A percentile compares a stretch with the other conserved stretches of the same genome.
phyloP scores from a whole-genome alignment of 2,888 invertebrate species.

The Asteroscopus sphinx region DNA sequence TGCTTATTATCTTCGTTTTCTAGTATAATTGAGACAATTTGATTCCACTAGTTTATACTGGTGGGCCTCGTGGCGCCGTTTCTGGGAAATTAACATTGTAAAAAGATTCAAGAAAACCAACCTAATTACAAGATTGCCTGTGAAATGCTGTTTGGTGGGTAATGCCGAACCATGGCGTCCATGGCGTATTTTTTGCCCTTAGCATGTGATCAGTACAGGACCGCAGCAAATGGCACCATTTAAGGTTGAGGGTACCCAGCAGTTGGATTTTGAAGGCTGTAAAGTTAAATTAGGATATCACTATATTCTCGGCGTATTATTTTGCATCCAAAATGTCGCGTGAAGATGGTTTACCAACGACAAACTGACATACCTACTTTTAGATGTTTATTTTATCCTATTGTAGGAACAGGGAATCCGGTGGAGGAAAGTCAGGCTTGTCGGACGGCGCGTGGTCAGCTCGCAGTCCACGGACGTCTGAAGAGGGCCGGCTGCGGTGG shows the following conservation, averaged over 20 bases:
- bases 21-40: slow-evolving; percentile 12
- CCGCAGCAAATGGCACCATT: no score
- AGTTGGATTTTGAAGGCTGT: no score
- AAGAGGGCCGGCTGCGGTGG: slow-evolving; percentile 93
- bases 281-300: no score
- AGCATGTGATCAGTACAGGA: no score
- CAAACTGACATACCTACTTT: neutral
- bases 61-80: neutral
- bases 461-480: slow-evolving; percentile 78
- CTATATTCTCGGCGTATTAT: no score
- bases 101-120: no score
- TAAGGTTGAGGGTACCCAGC: no score
- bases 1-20: slow-evolving; percentile 16
- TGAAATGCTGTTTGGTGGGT: no score
- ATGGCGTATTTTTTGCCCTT: no score
- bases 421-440: slow-evolving; percentile 66
- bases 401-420: slow-evolving; percentile 66
- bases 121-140: neutral
- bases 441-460: slow-evolving; percentile 79
- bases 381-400: neutral
- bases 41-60: neutral
- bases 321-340: neutral
- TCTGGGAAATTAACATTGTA: neutral
- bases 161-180: no score
- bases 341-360: neutral